Base-by-base conservation (phyloP, 2,113 vertebrate genomes). In the Speoplatyrhinus poulsoni region DNA sequence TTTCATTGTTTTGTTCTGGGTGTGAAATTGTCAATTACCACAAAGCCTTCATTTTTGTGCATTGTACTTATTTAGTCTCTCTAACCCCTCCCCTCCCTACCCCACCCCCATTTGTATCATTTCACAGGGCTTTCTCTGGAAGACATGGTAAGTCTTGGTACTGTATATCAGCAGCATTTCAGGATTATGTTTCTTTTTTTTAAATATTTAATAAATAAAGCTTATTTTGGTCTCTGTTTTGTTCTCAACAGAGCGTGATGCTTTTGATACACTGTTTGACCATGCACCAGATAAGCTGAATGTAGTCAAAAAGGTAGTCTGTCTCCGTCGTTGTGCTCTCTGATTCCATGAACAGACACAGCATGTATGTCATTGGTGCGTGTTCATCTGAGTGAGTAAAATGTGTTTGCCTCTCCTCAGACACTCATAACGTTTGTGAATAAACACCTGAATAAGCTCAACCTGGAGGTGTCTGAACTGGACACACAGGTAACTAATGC, bases 401-500 rank as follows among this genome's bases (percentile, higher is more conserved):
- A 13, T 53, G 46, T 83, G 60, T 79, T 7, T 91, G 3, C 82
- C 13, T 32, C 68, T 65, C 66, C 90, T 62, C 84, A 99, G 98
- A 98, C 96, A 1, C 91, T 99, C 82, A 99, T 99, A 86, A 98
- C 98, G 0, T 99, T 99, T 65, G 98, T 99, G 79, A 99, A 99
- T 90, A 99, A 99, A 83, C 98, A 99, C 78, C 93, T 99, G 83
- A 99, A 99, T 87, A 99, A 99, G 75, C 75, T 99, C 81, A 99
- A 99, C 88, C 85, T 99, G 58, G 98, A 99, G 87, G 98, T 99
- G 79, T 96, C 98, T 9, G 98, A 99, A 76, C 87, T 99, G 88
- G 98, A 99, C 86, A 99, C 97, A 0, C 98, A 99, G 97, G 98
- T 99, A 87, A 15, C 83, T 54, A 6, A 54, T 16, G n/a, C 12